phyloP scores from a whole-genome alignment of 2,797 vertebrate species.

The Emydoidea blandingii region DNA sequence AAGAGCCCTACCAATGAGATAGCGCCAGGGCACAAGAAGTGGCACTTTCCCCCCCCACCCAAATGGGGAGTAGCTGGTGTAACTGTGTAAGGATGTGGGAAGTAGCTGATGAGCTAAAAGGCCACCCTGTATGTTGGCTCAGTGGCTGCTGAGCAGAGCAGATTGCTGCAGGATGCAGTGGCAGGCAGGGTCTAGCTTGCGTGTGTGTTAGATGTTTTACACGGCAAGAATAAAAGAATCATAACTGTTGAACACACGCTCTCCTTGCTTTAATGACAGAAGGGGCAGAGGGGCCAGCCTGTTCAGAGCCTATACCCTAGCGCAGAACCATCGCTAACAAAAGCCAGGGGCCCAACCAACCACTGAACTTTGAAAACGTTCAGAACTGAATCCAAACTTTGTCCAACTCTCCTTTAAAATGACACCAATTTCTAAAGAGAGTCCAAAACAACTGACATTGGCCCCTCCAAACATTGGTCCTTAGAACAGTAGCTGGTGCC shows the following conservation, averaged over 20 bases:
- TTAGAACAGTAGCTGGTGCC: constrained; percentile 56
- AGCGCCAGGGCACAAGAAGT: too few species aligned
- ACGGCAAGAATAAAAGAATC: neutral
- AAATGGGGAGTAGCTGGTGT: neutral
- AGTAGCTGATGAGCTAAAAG: neutral
- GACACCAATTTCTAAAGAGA: constrained; percentile 21
- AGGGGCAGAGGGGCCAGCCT: neutral
- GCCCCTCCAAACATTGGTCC: constrained; percentile 18
- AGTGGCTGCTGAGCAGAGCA: fast-evolving
- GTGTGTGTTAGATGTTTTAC: fast-evolving
- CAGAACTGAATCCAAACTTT: fast-evolving
- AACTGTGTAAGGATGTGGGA: neutral
- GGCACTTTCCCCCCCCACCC: neutral
- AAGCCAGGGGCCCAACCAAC: neutral
- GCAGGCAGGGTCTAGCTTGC: neutral
- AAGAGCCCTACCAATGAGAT: neutral
- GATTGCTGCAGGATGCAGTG: fast-evolving
- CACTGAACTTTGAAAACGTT: neutral
- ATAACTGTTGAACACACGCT: fast-evolving
- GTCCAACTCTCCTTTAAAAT: neutral
- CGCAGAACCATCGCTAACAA: neutral
- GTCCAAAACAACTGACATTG: constrained; percentile 20
- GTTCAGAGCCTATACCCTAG: neutral
- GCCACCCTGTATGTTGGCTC: too few species aligned
- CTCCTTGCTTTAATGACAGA: neutral